phyloP scores from a whole-genome alignment of 2,113 vertebrate species.

The Vulpes vulpes region DNA sequence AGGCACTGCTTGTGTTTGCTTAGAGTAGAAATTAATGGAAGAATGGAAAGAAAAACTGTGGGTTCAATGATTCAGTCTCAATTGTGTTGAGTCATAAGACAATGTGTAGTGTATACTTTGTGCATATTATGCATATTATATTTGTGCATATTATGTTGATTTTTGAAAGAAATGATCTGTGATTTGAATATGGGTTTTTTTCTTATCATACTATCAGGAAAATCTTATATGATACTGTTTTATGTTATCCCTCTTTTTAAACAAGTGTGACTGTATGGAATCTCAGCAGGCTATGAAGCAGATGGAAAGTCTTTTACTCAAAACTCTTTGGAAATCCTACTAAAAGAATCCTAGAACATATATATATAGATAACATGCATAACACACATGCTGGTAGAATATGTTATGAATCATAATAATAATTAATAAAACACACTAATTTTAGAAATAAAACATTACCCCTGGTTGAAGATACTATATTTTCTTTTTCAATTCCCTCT shows the following conservation, averaged over 20 bases:
- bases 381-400: background rate
- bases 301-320: background rate
- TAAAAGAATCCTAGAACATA: background rate
- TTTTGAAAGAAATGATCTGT: background rate
- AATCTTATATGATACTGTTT: background rate
- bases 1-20: background rate
- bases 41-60: background rate
- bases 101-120: background rate
- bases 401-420: background rate
- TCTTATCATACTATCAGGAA: background rate
- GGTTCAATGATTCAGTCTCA: background rate
- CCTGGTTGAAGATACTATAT: background rate
- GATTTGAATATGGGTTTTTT: background rate
- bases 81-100: background rate
- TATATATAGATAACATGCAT: background rate
- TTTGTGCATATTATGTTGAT: background rate
- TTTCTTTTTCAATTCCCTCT: background rate
- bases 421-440: background rate
- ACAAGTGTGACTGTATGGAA: background rate
- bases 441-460: background rate
- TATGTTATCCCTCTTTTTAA: background rate
- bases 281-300: background rate
- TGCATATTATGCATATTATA: background rate
- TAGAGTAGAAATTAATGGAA: background rate
- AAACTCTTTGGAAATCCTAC: background rate